phyloP scores from a whole-genome alignment of 1,140 invertebrate genomes.

The Phthorimaea operculella region DNA sequence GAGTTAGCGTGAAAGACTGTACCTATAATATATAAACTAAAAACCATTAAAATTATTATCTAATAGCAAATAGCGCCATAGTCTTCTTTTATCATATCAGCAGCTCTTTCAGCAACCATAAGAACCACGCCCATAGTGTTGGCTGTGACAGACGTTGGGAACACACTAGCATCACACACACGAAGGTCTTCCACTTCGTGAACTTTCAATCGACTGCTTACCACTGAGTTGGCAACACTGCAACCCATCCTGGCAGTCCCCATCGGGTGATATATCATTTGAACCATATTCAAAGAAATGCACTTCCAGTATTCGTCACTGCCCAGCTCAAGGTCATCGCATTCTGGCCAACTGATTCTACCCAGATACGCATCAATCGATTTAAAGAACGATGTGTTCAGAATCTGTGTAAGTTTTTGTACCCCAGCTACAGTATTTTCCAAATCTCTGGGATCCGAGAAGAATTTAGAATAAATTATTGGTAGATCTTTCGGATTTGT shows the following conservation, averaged over 20 bases:
- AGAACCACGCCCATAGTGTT: constrained; percentile 81
- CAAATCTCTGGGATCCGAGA: constrained; percentile 77
- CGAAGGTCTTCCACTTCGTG: constrained; percentile 72
- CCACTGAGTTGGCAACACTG: constrained; percentile 67
- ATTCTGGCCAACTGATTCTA: constrained; percentile 55
- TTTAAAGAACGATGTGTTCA: constrained; percentile 54
- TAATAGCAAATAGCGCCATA: neutral
- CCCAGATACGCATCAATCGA: constrained; percentile 49
- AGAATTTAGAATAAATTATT: constrained; percentile 82
- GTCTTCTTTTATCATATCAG: constrained; percentile 77
- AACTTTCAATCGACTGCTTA: constrained; percentile 76
- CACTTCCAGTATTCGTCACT: constrained; percentile 75
- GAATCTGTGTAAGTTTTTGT: constrained; percentile 42
- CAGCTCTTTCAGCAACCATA: constrained; percentile 82
- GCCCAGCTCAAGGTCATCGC: constrained; percentile 51
- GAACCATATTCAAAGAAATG: constrained; percentile 68
- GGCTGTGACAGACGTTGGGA: constrained; percentile 77
- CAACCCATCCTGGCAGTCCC: constrained; percentile 84
- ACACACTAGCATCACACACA: constrained; percentile 82
- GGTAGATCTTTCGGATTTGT: constrained; percentile 70
- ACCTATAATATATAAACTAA: too few species aligned
- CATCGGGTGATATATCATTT: constrained; percentile 76
- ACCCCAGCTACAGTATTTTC: constrained; percentile 71
- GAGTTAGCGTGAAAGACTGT: too few species aligned
- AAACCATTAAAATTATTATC: too few species aligned